These are phyloP conservation scores for Folsomia candida DNA, from an alignment of 2,888 invertebrate species.

Conservation along the genomic window DNA sequence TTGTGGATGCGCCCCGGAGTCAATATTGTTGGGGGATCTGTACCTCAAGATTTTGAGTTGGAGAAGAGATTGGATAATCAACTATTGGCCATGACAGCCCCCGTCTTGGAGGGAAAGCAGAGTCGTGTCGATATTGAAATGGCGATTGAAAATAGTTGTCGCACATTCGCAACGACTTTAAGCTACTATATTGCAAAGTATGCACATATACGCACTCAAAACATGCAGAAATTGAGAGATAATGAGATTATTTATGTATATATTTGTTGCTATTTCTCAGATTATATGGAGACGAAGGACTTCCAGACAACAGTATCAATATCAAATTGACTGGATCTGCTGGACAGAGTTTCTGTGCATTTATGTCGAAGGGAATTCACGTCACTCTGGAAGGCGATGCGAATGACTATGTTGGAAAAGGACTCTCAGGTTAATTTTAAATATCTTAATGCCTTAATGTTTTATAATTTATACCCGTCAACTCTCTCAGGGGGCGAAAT, in stretches of 20 bases:
- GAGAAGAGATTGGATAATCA: conserved; percentile 79
- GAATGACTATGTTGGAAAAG: conserved; percentile 97
- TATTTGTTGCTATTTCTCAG: conserved; percentile 56
- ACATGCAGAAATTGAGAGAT: not conserved
- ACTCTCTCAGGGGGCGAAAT: conserved; percentile 95
- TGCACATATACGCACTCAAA: conserved; percentile 55
- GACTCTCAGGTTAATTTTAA: too few relatives aligned
- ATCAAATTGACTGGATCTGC: conserved; percentile 87
- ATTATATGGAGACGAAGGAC: conserved; percentile 80
- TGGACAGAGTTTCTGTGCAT: conserved; percentile 98
- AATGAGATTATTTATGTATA: not conserved
- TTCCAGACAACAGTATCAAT: conserved; percentile 77
- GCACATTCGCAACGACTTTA: conserved; percentile 89
- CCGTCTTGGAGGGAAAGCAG: conserved; percentile 71
- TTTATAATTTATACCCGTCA: too few relatives aligned
- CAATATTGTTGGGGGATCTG: conserved; percentile 85
- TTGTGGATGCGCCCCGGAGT: conserved; percentile 83
- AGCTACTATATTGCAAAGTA: conserved; percentile 93
- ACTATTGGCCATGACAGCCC: conserved; percentile 68
- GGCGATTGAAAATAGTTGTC: conserved; percentile 83
- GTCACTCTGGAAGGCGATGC: conserved; percentile 93
- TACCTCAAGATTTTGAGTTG: conserved; percentile 78
- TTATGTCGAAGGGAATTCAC: conserved; percentile 83
- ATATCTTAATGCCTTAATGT: too few relatives aligned
- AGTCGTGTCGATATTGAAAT: conserved; percentile 69